phyloP scores from a whole-genome alignment of 2,113 vertebrate genomes.

The Meleagris gallopavo region DNA sequence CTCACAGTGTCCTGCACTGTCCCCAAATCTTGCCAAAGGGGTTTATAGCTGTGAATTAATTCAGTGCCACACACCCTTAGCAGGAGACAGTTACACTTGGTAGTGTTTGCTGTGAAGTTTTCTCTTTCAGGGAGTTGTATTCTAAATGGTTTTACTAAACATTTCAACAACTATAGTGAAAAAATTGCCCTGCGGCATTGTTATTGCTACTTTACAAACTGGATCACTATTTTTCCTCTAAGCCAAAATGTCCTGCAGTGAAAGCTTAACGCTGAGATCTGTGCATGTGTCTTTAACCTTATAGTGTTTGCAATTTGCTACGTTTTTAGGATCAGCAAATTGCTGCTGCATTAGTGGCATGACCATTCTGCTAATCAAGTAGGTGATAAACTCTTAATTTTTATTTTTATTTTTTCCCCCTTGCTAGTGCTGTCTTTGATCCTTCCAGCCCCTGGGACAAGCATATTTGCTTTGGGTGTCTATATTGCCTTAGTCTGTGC shows the following conservation, averaged over 20 bases:
- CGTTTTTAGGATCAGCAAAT: background rate
- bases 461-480: background rate
- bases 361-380: background rate
- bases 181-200: background rate
- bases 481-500: background rate
- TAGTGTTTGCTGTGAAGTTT: background rate
- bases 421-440: background rate
- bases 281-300: background rate
- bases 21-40: background rate
- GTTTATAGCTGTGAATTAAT: background rate
- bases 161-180: background rate
- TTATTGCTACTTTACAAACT: background rate
- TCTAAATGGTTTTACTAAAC: background rate
- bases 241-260: background rate
- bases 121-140: background rate
- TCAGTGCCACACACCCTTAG: too few relatives aligned
- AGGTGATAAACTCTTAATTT: background rate
- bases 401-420: background rate
- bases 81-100: background rate
- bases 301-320: background rate
- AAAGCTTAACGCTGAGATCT: background rate
- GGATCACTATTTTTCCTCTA: background rate
- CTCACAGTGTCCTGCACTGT: too few relatives aligned
- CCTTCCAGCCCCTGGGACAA: background rate
- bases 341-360: background rate